These are phyloP conservation scores for Odocoileus virginianus DNA, from an alignment of 2,113 vertebrate genomes.

Conservation along the genomic window DNA sequence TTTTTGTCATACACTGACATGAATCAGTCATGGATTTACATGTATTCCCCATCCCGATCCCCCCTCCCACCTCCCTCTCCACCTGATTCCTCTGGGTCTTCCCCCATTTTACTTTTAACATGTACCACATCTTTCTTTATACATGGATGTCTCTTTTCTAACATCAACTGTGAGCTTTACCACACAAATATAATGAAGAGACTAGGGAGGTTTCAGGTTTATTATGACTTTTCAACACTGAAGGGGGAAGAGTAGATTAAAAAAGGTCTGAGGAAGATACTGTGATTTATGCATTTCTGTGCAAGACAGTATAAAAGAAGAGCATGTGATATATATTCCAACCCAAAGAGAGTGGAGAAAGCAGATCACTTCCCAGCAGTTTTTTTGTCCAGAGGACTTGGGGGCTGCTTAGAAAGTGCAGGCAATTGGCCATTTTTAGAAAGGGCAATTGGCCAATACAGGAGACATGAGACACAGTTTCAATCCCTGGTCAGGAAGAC, in stretches of 20 bases:
- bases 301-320: background rate
- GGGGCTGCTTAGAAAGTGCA: background rate
- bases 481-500: background rate
- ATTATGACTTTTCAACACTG: background rate
- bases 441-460: background rate
- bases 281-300: background rate
- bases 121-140: background rate
- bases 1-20: too few relatives aligned
- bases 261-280: background rate
- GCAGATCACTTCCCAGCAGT: background rate
- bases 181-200: background rate
- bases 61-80: too few relatives aligned
- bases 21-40: too few relatives aligned
- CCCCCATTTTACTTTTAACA: background rate
- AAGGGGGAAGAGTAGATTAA: background rate
- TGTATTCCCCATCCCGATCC: too few relatives aligned
- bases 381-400: background rate
- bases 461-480: background rate
- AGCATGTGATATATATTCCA: background rate
- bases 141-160: background rate
- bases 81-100: background rate
- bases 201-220: background rate
- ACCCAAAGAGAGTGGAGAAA: background rate
- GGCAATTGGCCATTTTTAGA: background rate
- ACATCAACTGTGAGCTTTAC: background rate